These are phyloP conservation scores for Odontothrips loti DNA, from an alignment of 2,888 invertebrate species.

Conservation along the genomic window DNA sequence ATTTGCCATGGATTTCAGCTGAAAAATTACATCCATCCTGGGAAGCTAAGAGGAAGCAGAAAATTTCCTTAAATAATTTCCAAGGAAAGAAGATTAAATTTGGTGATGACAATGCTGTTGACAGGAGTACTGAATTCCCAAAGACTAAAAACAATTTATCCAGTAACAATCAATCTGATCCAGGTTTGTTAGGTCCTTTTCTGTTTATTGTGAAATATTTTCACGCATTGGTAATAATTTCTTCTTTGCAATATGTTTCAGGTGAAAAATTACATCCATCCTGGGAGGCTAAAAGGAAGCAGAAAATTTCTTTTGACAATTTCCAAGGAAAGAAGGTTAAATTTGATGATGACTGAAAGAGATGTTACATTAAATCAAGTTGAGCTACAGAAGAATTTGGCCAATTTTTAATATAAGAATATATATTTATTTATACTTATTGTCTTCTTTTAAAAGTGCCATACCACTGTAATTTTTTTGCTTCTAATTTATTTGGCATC, in stretches of 20 bases:
- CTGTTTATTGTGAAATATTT: background rate
- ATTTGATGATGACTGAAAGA: slow-evolving; percentile 4
- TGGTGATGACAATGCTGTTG: background rate
- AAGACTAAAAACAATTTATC: background rate
- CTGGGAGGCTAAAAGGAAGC: background rate
- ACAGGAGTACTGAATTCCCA: background rate
- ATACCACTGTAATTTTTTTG: background rate
- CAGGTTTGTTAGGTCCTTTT: background rate
- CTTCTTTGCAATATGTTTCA: background rate
- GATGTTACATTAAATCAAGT: background rate
- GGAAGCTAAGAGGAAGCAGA: background rate
- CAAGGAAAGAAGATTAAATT: background rate
- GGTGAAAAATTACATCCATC: slow-evolving; percentile 17
- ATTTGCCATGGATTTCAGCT: background rate
- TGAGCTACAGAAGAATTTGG: background rate
- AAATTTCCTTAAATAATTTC: background rate
- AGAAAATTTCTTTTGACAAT: background rate
- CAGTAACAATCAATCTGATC: background rate
- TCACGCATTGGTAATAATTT: background rate
- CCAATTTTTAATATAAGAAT: no score
- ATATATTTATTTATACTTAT: no score
- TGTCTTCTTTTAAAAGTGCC: background rate
- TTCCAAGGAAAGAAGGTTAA: slow-evolving; percentile 3
- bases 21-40: slow-evolving; percentile 11
- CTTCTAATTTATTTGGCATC: background rate